Base-by-base conservation (phyloP, 1,140 invertebrate genomes). In the Cataglyphis hispanica region DNA sequence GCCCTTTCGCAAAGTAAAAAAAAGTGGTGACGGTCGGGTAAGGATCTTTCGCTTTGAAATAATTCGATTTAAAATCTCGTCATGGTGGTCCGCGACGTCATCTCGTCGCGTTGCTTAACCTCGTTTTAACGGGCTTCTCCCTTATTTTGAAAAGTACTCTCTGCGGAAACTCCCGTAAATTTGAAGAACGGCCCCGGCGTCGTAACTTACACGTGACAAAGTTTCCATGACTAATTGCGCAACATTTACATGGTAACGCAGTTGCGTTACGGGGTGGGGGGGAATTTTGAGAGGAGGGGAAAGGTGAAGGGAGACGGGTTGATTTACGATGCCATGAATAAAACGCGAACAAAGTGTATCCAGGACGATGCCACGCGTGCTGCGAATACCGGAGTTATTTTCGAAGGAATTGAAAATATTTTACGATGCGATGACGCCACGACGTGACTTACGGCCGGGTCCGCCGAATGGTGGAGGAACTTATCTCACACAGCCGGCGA, bases 171-270 rank as follows among this genome's bases (percentile, higher is more conserved):
- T 74, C 80, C 56, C 85, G 85, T 86, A 86, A 86, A 86, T 86
- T 84, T 58, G 67, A 84, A 66, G 83, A 86, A 86, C 70, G 81
- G 69, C 16, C 22, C 61, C 34, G 46, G 60, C 63, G 50, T 64
- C 86, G 86, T 77, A 87, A 87, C 86, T 87, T 85, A 87, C 70
- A 84, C 81, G 81, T 76, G 86, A 85, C 81, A 87, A 85, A 87
- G 61, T 87, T 87, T 85, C 70, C 70, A 85, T 85, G 86, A 87
- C 81, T 87, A 87, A 87, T 87, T 85, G 86, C 83, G 56, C 70
- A 85, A 77, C 85, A 86, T 86, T 86, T 86, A 86, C 85, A 84
- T 84, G 80, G 80, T 66, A 86, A 85, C 76, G 84, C 75, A 69
- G 64, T 85, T 85, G 84, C 64, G 76, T 81, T 50, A 64, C n/a